phyloP scores from a whole-genome alignment of 2,888 invertebrate species.

The Phanerotoma sp. region DNA sequence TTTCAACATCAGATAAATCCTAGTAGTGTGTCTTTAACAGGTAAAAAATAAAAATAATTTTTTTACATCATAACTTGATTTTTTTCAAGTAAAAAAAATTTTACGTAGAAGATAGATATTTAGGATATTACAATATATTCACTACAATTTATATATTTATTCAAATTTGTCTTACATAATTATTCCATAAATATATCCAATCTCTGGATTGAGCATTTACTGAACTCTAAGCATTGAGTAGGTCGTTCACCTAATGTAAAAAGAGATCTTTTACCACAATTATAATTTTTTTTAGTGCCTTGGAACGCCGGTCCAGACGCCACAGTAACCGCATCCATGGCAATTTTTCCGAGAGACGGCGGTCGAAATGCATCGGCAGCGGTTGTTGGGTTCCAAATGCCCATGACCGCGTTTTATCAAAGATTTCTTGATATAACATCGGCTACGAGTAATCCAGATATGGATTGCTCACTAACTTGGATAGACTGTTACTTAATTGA shows the following conservation, averaged over 20 bases:
- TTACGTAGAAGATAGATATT: too few relatives aligned
- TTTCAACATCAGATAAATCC: conserved; percentile 78
- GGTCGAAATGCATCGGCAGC: conserved; percentile 80
- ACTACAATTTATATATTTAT: too few relatives aligned
- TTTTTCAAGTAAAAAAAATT: too few relatives aligned
- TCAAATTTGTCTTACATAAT: too few relatives aligned
- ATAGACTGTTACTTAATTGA: conserved; percentile 86
- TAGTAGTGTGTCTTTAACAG: conserved; percentile 58
- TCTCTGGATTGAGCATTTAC: too few relatives aligned
- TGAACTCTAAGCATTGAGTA: too few relatives aligned
- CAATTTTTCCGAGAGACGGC: conserved; percentile 78
- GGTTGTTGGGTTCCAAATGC: conserved; percentile 85
- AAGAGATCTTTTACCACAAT: too few relatives aligned
- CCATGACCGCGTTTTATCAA: conserved; percentile 69
- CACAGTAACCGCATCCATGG: conserved; percentile 78
- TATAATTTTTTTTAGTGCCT: conserved; percentile 40
- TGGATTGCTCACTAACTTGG: conserved; percentile 44
- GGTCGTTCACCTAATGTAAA: too few relatives aligned
- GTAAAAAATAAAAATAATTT: conserved; percentile 31
- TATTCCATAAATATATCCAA: too few relatives aligned
- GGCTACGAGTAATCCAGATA: conserved; percentile 57
- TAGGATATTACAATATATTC: too few relatives aligned
- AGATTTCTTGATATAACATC: conserved; percentile 72
- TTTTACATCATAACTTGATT: not conserved
- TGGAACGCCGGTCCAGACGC: conserved; percentile 59